Base-by-base conservation (phyloP, 2,888 invertebrate genomes). In the Apamea anceps region DNA sequence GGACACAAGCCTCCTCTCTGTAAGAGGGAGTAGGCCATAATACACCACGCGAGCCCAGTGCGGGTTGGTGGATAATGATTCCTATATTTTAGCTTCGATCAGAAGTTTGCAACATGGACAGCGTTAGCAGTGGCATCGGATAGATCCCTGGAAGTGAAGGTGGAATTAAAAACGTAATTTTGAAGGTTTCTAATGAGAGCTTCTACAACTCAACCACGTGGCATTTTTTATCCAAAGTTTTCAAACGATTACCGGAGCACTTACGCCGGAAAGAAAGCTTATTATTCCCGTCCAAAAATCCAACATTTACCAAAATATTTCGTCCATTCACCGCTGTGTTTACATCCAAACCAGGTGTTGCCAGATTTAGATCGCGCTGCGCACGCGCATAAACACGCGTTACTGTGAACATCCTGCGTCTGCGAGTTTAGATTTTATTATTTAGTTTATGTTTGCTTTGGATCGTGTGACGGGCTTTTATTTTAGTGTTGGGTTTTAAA, bases 331-430 rank as follows among this genome's bases (percentile, higher is more conserved):
- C 87, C 78, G 85, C 65, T 75, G 54, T 82, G 85, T 85, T 85
- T 85, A 86, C 85, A 75, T 65, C 74, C 80, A 83, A 85, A 76
- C 86, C 86, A 86, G 86, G 86, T 86, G 86, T 79, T 81, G 77
- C 86, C 86, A 57, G 84, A 84, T 84, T 84, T 86, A 87, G 87
- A 84, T 57, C 86, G 37, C 48, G 18, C 65, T 75, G 85, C 85
- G 77, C 86, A 68, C 77, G 85, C 87, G 87, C 85, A 86, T 89
- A 89, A 90, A 90, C 90, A 89, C 82, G 86, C 84, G 87, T 88
- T 90, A 88, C 86, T 79, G 86, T 85, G 88, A 85, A 89, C 91
- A 91, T 91, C 91, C 92, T 90, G 90, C 85, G 81, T 65, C 72
- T 76, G 87, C 57, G 70, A 65, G 83, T 83, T 81, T 81, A 81